Evolutionary conservation across 2,888 invertebrate species (phyloP).

Genomic region (Itoplectis maculator): DNA sequence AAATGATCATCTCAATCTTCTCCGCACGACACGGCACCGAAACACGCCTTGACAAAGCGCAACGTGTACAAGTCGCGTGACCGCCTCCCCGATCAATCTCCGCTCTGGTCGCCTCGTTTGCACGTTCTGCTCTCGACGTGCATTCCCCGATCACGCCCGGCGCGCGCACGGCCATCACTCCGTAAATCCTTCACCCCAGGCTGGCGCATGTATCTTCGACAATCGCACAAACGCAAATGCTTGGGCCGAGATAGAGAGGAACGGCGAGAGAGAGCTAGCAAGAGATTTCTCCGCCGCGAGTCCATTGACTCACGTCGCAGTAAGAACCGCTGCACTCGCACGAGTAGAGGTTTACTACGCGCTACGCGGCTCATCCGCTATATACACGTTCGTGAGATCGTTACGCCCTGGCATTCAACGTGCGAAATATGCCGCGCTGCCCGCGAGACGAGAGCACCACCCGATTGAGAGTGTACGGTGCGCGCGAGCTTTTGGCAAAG

Average conservation of each 20-base stretch:
- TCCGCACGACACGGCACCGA: not conserved
- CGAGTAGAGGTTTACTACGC: not conserved
- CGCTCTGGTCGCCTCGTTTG: not conserved
- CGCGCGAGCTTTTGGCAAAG: conserved; percentile 50
- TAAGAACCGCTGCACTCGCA: not conserved
- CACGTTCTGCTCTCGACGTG: conserved; percentile 36
- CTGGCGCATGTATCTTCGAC: conserved; percentile 8
- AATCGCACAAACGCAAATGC: conserved; percentile 16
- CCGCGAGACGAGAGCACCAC: not conserved
- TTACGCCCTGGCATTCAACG: conserved; percentile 55
- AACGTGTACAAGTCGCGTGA: conserved; percentile 13
- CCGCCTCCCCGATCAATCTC: conserved; percentile 12
- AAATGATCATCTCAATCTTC: not conserved
- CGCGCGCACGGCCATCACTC: not conserved
- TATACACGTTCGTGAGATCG: conserved; percentile 34
- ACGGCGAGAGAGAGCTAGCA: not conserved
- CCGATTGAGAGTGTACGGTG: conserved; percentile 2
- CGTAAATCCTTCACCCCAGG: conserved; percentile 6
- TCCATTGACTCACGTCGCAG: conserved; percentile 53
- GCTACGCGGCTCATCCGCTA: not conserved
- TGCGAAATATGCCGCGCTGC: conserved; percentile 15
- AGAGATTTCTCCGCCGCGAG: conserved; percentile 10
- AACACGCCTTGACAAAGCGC: conserved; percentile 7
- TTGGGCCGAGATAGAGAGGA: not conserved
- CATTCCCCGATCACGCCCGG: not conserved